Base-by-base conservation (phyloP, 1,140 invertebrate genomes). In the Lutraria rhynchaena region DNA sequence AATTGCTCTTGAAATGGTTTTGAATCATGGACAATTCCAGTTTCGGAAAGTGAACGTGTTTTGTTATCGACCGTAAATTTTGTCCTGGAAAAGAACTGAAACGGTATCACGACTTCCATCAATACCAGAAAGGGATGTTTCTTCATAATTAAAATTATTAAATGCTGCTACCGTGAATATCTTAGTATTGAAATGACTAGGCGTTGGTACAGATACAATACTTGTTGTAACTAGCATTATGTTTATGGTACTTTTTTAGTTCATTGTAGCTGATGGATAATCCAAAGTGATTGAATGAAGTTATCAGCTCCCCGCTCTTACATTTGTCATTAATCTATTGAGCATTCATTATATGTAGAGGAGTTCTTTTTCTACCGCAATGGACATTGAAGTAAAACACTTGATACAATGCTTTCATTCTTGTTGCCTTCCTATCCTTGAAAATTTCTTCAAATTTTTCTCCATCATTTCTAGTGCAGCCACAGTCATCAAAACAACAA, bases 51-150 rank as follows among this genome's bases (percentile, higher is more conserved):
- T 1, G 0, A 22, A 2, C 29, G 71, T 29, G 57, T 74, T 29
- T 35, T 58, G 17, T 5, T 3, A 1, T 1, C 41, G 2, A 37
- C 11, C n/a, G 4, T 19, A 27, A 41, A 17, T 24, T 60, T 33
- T 9, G n/a, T 74, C 37, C 29, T 74, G 71, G 33, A 74, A 74
- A 0, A 74, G 41, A 1, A 74, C 71, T 31, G 71, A 58, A 9
- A 74, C 71, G 1, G 71, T 74, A 29, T 74, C 71, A 74, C 60
- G 71, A n/a, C n/a, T n/a, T n/a, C n/a, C n/a, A n/a, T n/a, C n/a
- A n/a, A n/a, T n/a, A n/a, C n/a, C n/a, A n/a, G 24, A 55, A 0
- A 74, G 35, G 7, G 55, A 44, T 41, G 71, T 4, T 29, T 74
- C 71, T 44, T 74, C 71, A n/a, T n/a, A n/a, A n/a, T n/a, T n/a